Evolutionary conservation across 2,888 invertebrate species (phyloP).

Genomic region (Loripinus fragilis): DNA sequence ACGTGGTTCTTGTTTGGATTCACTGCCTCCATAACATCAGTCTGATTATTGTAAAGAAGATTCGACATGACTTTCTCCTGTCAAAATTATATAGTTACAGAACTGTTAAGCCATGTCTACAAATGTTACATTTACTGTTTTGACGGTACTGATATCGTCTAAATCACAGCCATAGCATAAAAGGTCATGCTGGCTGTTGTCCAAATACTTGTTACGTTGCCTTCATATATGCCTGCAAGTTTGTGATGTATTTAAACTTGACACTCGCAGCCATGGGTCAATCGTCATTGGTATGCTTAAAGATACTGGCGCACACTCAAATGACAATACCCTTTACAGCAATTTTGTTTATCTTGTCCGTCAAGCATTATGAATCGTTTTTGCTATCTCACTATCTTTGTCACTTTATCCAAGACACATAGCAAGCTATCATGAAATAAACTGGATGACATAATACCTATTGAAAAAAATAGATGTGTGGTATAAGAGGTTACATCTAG

Average conservation of each 20-base stretch:
- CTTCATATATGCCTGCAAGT: not conserved
- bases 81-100: not conserved
- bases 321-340: not conserved
- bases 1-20: too few species aligned
- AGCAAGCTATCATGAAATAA: not conserved
- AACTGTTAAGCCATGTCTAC: not conserved
- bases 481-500: too few species aligned
- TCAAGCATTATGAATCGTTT: not conserved
- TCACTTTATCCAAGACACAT: not conserved
- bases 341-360: not conserved
- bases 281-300: not conserved
- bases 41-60: too few species aligned
- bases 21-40: too few species aligned
- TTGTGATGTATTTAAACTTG: not conserved
- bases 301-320: not conserved
- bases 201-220: not conserved
- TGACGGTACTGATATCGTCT: not conserved
- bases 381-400: not conserved
- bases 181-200: not conserved
- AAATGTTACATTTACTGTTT: not conserved
- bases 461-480: too few species aligned
- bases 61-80: too few species aligned
- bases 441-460: not conserved
- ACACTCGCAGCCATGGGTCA: not conserved
- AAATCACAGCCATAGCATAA: too few species aligned